These are phyloP conservation scores for Endomychus coccineus DNA, from an alignment of 2,888 invertebrate genomes.

Conservation along the genomic window DNA sequence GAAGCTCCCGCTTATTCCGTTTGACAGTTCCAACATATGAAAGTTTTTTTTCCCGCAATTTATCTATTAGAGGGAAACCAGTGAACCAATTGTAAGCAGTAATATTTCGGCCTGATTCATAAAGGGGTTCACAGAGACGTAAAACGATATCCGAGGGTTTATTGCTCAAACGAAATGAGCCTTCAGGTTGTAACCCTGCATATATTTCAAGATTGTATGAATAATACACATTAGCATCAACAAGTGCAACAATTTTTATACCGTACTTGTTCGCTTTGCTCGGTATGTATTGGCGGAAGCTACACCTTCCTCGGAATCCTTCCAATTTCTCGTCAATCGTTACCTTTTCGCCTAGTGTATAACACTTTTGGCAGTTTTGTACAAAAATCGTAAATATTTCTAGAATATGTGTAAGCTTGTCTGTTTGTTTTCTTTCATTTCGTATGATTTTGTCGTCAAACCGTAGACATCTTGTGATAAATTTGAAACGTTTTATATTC, in stretches of 20 bases:
- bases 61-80: slow-evolving; percentile 13
- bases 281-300: slow-evolving; percentile 18
- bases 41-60: slow-evolving; percentile 13
- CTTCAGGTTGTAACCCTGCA: slow-evolving; percentile 16
- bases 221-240: slow-evolving; percentile 13
- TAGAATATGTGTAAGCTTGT: too few relatives aligned
- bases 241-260: slow-evolving; percentile 16
- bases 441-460: slow-evolving; percentile 11
- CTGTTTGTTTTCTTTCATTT: slow-evolving; percentile 7
- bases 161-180: slow-evolving; percentile 14
- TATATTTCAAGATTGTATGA: slow-evolving; percentile 16
- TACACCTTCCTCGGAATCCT: slow-evolving; percentile 16
- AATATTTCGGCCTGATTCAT: slow-evolving; percentile 14
- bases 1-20: too few relatives aligned
- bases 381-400: slow-evolving; percentile 9
- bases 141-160: slow-evolving; percentile 14
- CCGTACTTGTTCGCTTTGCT: slow-evolving; percentile 17
- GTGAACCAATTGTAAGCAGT: slow-evolving; percentile 20
- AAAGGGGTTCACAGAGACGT: slow-evolving; percentile 11
- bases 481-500: slow-evolving; percentile 10
- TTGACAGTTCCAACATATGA: slow-evolving; percentile 14
- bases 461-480: slow-evolving; percentile 10
- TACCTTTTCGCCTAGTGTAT: slow-evolving; percentile 12
- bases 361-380: slow-evolving; percentile 6
- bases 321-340: slow-evolving; percentile 17